These are phyloP conservation scores for Tenrec ecaudatus DNA, from an alignment of 2,113 vertebrate genomes.

Conservation along the genomic window DNA sequence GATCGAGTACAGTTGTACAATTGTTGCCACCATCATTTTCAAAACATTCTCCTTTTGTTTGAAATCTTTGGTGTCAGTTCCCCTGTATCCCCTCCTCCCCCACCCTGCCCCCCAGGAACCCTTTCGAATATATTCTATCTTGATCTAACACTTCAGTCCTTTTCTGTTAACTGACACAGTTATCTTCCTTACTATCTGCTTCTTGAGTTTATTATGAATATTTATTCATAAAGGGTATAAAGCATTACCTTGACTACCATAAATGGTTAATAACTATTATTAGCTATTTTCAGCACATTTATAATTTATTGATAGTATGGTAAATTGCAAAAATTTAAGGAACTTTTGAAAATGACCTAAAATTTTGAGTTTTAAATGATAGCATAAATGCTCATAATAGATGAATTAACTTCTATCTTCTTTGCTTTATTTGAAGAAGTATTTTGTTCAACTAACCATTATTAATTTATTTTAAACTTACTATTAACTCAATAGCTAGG, in stretches of 20 bases:
- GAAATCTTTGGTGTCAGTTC: too few relatives aligned
- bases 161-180: background rate
- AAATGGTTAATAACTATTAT: background rate
- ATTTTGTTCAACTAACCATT: background rate
- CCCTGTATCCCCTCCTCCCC: too few relatives aligned
- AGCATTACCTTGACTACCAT: background rate
- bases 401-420: background rate
- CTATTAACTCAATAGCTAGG: slow-evolving; percentile 25
- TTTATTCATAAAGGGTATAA: background rate
- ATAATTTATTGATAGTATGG: background rate
- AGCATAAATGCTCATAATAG: background rate
- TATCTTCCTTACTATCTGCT: background rate
- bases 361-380: background rate
- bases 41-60: too few relatives aligned
- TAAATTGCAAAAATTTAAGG: background rate
- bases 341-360: background rate
- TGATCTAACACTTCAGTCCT: background rate
- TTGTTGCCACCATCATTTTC: too few relatives aligned
- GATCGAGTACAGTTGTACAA: too few relatives aligned
- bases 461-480: background rate
- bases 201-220: background rate
- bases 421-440: slow-evolving; percentile 12
- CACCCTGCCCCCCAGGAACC: too few relatives aligned
- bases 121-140: background rate
- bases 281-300: slow-evolving; percentile 4